These are phyloP conservation scores for Salticus scenicus DNA, from an alignment of 2,888 invertebrate species.

Conservation along the genomic window DNA sequence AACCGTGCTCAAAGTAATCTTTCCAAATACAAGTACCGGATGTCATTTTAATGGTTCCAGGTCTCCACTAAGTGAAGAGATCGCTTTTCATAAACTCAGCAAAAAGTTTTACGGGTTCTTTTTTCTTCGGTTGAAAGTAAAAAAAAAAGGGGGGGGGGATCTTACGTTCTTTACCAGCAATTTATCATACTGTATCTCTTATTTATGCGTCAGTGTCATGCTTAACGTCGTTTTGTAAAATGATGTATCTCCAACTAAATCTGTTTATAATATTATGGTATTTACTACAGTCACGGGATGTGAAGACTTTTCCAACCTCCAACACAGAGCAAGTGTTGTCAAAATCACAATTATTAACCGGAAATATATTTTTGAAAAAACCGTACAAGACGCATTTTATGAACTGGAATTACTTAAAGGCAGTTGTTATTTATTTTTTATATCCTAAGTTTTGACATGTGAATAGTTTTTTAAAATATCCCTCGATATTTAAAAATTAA, in stretches of 20 bases:
- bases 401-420: too few relatives aligned
- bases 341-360: too few relatives aligned
- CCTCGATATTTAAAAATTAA: too few relatives aligned
- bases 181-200: background rate
- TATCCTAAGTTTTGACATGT: too few relatives aligned
- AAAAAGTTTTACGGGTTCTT: background rate
- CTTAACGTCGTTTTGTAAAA: background rate
- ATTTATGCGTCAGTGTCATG: conserved; percentile 12
- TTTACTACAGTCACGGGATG: background rate
- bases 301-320: too few relatives aligned
- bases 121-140: background rate
- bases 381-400: too few relatives aligned
- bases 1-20: background rate
- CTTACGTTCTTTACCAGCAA: background rate
- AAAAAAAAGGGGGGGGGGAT: too few relatives aligned
- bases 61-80: background rate
- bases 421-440: too few relatives aligned
- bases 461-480: too few relatives aligned
- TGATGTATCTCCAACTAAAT: background rate
- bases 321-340: too few relatives aligned
- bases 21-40: conserved; percentile 12
- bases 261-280: background rate
- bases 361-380: too few relatives aligned
- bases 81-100: conserved; percentile 9
- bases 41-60: background rate